Conservation (phyloP, 1,140 invertebrate species). For the Notospermus geniculatus region DNA sequence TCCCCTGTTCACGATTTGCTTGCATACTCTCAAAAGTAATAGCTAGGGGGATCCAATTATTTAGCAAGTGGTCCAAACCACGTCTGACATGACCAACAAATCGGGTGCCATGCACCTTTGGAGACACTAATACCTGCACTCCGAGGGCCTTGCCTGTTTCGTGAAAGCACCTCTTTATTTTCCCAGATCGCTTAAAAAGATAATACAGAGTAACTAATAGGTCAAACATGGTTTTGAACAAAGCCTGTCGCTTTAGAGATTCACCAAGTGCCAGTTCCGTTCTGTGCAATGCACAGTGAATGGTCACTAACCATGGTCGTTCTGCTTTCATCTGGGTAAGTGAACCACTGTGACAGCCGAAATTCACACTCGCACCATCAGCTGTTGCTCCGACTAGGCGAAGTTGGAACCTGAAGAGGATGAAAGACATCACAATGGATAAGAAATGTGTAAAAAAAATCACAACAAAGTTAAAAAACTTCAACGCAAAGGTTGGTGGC, state of each 20-base stretch:
- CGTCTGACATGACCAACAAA: slow-evolving; percentile 5
- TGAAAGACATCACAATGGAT: no score
- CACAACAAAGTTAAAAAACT: no score
- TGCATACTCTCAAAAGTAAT: neutral
- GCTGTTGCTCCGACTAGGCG: no score
- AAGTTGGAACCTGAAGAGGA: no score
- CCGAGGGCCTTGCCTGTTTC: neutral
- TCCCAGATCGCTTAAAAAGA: slow-evolving; percentile 6
- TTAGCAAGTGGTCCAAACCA: neutral
- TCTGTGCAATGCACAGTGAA: neutral
- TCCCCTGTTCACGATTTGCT: neutral
- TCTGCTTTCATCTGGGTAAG: no score
- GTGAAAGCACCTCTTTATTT: neutral
- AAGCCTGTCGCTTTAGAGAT: neutral
- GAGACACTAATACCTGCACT: neutral
- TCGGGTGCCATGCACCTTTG: slow-evolving; percentile 2
- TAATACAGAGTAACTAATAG: neutral
- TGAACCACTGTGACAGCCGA: no score
- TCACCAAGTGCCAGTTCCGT: neutral
- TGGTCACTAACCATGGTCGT: neutral
- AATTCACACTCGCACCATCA: no score
- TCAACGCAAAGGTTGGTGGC: no score
- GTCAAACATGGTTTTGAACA: neutral
- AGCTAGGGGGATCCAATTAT: neutral
- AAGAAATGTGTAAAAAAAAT: no score